phyloP scores from a whole-genome alignment of 2,113 vertebrate genomes.

The Entelurus aequoreus region DNA sequence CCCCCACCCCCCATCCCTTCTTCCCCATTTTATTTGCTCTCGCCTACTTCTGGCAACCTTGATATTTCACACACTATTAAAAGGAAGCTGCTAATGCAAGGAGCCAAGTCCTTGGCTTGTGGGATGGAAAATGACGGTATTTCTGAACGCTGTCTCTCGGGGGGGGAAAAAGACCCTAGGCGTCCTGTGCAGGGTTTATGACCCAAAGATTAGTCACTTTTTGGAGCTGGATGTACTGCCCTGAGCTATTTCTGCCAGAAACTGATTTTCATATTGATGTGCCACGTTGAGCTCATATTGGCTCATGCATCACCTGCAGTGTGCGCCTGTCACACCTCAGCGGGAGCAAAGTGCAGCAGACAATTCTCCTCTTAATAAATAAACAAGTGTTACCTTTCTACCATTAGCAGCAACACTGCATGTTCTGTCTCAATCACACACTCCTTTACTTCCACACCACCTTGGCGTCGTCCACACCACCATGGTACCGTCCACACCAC shows the following conservation, averaged over 20 bases:
- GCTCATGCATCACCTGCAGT: constrained; percentile 77
- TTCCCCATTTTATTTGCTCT: constrained; percentile 64
- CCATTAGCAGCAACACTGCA: constrained; percentile 67
- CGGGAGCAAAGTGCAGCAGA: constrained; percentile 70
- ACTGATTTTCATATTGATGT: constrained; percentile 81
- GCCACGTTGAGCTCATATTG: constrained; percentile 73
- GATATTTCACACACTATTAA: constrained; percentile 74
- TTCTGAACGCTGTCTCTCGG: constrained; percentile 66
- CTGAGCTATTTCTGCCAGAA: constrained; percentile 68
- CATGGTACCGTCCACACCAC: no score
- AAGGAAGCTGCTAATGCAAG: constrained; percentile 65
- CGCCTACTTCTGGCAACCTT: constrained; percentile 64
- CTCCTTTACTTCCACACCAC: constrained; percentile 34
- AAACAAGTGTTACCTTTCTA: constrained; percentile 52
- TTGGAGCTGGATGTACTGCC: constrained; percentile 68
- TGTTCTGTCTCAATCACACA: constrained; percentile 49
- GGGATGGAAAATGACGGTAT: constrained; percentile 67
- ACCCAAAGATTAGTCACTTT: constrained; percentile 75
- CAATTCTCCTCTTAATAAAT: constrained; percentile 71
- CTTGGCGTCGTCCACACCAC: no score
- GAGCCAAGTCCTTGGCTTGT: constrained; percentile 57
- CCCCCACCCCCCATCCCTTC: constrained; percentile 4
- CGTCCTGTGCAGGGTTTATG: constrained; percentile 70
- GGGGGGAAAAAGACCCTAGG: constrained; percentile 51
- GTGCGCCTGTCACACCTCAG: constrained; percentile 71